A percentile compares a stretch with the other conserved stretches of the same genome.
Evolutionary conservation across 2,797 vertebrate species (phyloP).

Genomic region (Hippocampus kuda): DNA sequence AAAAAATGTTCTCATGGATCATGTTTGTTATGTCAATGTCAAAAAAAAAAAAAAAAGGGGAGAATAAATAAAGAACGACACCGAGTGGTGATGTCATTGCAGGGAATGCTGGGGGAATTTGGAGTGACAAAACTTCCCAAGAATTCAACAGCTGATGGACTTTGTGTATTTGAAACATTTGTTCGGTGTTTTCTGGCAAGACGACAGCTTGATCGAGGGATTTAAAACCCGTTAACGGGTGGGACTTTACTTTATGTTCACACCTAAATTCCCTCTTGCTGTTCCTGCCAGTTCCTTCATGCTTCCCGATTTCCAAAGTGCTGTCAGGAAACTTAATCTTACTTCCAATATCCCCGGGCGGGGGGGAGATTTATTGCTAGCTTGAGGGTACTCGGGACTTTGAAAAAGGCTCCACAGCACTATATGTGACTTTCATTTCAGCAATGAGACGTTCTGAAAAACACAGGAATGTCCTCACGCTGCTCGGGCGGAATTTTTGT

Average conservation of each 20-base stretch:
- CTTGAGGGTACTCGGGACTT: slow-evolving; percentile 27
- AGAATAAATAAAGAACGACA: slow-evolving; percentile 27
- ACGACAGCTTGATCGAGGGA: neutral
- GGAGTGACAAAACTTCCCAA: slow-evolving; percentile 30
- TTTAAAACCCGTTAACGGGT: neutral
- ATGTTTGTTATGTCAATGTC: slow-evolving; percentile 39
- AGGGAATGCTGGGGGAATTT: slow-evolving; percentile 59
- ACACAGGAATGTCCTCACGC: slow-evolving; percentile 57
- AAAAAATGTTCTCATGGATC: slow-evolving; percentile 39
- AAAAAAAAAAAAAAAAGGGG: slow-evolving; percentile 7
- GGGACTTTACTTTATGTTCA: neutral
- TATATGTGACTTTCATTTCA: slow-evolving; percentile 51
- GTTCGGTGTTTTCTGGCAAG: neutral
- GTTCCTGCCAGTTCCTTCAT: slow-evolving; percentile 32
- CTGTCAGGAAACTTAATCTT: slow-evolving; percentile 27
- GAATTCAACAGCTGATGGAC: slow-evolving; percentile 11
- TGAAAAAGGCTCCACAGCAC: slow-evolving; percentile 33
- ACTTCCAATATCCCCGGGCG: slow-evolving; percentile 35
- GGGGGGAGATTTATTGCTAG: slow-evolving; percentile 41
- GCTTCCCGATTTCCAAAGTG: slow-evolving; percentile 29
- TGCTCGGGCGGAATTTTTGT: slow-evolving; percentile 57
- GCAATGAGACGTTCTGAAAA: slow-evolving; percentile 49
- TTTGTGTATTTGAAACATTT: neutral
- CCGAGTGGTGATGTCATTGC: slow-evolving; percentile 27
- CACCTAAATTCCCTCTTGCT: slow-evolving; percentile 7